phyloP scores from a whole-genome alignment of 2,113 vertebrate genomes.

The Petroica traversi region DNA sequence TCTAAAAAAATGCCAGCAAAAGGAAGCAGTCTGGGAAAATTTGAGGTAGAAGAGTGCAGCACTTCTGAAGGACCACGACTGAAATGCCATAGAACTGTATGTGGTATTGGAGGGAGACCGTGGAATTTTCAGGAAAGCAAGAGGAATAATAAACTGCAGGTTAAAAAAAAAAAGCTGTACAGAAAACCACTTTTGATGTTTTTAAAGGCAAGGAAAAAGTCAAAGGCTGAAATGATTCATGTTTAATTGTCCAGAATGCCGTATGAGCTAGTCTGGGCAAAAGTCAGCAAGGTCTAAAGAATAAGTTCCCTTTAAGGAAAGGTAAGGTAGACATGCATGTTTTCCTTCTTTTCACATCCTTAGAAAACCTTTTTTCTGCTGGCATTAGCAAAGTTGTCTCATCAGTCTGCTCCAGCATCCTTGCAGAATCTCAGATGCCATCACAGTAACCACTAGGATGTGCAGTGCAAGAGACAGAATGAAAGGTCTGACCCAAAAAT shows the following conservation, averaged over 20 bases:
- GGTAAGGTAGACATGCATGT: background rate
- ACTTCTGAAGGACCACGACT: background rate
- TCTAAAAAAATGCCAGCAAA: background rate
- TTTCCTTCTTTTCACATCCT: background rate
- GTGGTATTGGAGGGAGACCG: rapidly evolving
- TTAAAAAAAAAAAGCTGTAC: background rate
- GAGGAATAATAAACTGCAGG: background rate
- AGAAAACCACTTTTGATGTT: background rate
- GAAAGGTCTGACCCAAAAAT: background rate
- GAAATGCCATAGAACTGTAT: background rate
- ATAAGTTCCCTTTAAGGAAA: background rate
- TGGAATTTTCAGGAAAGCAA: background rate
- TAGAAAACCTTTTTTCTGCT: background rate
- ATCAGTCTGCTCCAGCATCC: background rate
- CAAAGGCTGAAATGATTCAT: background rate
- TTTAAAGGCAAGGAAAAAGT: background rate
- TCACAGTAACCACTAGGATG: background rate
- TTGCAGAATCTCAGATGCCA: background rate
- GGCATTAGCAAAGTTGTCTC: background rate
- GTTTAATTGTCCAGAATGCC: background rate
- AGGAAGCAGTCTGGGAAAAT: background rate
- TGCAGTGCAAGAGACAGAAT: rapidly evolving
- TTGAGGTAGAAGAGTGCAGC: background rate
- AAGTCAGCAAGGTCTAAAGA: background rate
- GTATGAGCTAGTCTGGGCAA: background rate